A percentile compares a stretch with the other conserved stretches of the same genome.
Evolutionary conservation across 2,888 invertebrate genomes (phyloP).

Genomic region (Cataglyphis rosenhaueri): DNA sequence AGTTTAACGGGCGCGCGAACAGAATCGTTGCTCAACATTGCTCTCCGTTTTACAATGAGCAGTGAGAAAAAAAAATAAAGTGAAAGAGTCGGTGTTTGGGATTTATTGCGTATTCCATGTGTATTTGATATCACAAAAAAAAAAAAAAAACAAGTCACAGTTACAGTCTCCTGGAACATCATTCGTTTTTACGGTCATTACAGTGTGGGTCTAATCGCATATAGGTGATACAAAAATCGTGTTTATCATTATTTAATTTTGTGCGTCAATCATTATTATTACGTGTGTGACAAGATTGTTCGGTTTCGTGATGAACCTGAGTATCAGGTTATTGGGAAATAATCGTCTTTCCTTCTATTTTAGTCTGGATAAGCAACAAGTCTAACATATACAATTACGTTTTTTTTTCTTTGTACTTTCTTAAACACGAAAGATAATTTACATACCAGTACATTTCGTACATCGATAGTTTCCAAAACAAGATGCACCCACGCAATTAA

Average conservation of each 20-base stretch:
- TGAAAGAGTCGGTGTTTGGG: conserved; percentile 74
- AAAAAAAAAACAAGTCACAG: conserved; percentile 77
- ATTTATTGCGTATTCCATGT: conserved; percentile 79
- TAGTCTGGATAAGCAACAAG: conserved; percentile 6
- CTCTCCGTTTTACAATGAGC: conserved; percentile 54
- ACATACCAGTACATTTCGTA: conserved; percentile 60
- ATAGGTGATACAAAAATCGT: conserved; percentile 67
- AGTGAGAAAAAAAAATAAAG: conserved; percentile 68
- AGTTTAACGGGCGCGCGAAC: not conserved
- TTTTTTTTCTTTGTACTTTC: conserved; percentile 33
- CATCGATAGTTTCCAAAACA: conserved; percentile 67
- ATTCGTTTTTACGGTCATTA: conserved; percentile 77
- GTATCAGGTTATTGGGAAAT: conserved; percentile 50
- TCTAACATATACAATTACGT: not conserved
- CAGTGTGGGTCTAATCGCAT: conserved; percentile 77
- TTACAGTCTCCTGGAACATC: conserved; percentile 81
- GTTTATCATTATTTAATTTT: conserved; percentile 70
- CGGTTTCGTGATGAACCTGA: conserved; percentile 58
- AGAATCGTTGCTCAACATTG: conserved; percentile 44
- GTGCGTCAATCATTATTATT: conserved; percentile 70
- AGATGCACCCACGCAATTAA: conserved; percentile 58
- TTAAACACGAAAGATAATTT: conserved; percentile 53
- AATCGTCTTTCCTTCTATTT: conserved; percentile 48
- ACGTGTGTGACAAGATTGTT: conserved; percentile 65
- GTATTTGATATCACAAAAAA: conserved; percentile 77